phyloP scores from a whole-genome alignment of 1,140 invertebrate genomes.

The Macrobrachium nipponense region DNA sequence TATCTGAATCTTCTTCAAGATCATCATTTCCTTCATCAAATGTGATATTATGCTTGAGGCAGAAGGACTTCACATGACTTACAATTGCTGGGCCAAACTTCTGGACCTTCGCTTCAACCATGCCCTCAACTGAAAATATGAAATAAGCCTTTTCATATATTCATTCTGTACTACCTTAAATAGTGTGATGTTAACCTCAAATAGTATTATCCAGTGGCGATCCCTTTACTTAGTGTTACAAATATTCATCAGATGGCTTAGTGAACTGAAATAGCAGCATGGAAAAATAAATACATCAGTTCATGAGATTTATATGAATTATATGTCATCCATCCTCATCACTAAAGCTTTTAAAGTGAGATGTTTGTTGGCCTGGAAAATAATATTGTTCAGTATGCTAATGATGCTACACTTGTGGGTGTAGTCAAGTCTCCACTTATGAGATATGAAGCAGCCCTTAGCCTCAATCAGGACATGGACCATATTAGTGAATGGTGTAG shows the following conservation, averaged over 20 bases:
- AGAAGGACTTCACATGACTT: constrained; percentile 53
- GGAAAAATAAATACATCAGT: no score
- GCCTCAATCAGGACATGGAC: no score
- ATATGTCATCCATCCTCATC: background rate
- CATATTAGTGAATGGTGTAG: no score
- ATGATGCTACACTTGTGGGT: no score
- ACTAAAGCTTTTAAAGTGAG: background rate
- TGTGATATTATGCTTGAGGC: constrained; percentile 12
- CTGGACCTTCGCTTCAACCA: constrained; percentile 73
- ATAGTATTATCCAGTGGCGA: background rate
- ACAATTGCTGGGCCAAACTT: constrained; percentile 72
- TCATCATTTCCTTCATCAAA: background rate
- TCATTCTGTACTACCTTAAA: constrained; percentile 19
- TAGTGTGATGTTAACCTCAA: background rate
- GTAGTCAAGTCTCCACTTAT: no score
- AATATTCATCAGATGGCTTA: no score
- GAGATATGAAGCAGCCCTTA: no score
- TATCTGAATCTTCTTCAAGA: background rate
- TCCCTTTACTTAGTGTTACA: background rate
- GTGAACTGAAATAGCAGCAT: no score
- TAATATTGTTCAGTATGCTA: no score
- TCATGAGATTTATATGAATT: background rate
- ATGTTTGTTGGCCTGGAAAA: no score
- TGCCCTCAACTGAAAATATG: constrained; percentile 71
- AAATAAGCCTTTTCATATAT: background rate